Percentiles rank a stretch among this genome's conserved stretches.
phyloP scores from a whole-genome alignment of 2,797 vertebrate species.

The Mallotus villosus region DNA sequence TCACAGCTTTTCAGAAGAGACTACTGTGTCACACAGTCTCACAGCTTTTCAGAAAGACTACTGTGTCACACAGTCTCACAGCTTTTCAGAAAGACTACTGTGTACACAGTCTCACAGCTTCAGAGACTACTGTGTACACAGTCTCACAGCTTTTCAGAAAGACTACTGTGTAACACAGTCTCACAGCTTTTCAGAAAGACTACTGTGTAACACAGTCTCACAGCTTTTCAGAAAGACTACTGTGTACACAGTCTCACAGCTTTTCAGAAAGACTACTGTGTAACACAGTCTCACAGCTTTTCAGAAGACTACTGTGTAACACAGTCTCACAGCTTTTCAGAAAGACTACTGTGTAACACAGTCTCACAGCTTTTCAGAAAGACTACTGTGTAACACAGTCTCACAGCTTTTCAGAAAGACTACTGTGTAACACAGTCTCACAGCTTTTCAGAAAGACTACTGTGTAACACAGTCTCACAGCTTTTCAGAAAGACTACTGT shows the following conservation, averaged over 20 bases:
- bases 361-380: constrained; percentile 48
- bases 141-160: constrained; percentile 48
- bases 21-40: no score
- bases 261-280: no score
- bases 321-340: constrained; percentile 61
- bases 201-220: constrained; percentile 22
- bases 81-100: constrained; percentile 65
- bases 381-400: constrained; percentile 56
- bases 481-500: no score
- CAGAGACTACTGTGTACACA: neutral
- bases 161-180: constrained; percentile 56
- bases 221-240: constrained; percentile 16
- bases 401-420: constrained; percentile 58
- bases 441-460: constrained; percentile 16
- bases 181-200: constrained; percentile 58
- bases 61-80: constrained; percentile 55
- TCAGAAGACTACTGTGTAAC: constrained; percentile 51
- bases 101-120: no score
- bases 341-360: constrained; percentile 9
- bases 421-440: constrained; percentile 22
- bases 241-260: no score
- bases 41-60: constrained; percentile 53
- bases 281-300: constrained; percentile 38
- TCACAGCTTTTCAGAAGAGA: no score
- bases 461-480: no score